Conservation (phyloP, 2,888 invertebrate genomes). For the Nycteola revayana region DNA sequence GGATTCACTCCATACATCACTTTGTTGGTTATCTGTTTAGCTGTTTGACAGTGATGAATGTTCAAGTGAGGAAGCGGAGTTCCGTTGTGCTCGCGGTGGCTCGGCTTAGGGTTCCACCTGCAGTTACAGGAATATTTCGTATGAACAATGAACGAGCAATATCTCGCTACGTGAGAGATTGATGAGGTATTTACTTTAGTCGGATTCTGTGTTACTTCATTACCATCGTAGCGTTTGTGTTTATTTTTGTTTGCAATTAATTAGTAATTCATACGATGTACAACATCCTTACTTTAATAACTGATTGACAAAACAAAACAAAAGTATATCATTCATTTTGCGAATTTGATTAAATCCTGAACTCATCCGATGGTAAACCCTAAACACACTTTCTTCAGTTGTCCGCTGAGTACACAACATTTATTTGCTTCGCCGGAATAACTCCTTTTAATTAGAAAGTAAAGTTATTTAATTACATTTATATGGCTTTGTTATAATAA, state of each 20-base stretch:
- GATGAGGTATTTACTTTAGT: slow-evolving; percentile 31
- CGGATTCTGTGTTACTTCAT: slow-evolving; percentile 24
- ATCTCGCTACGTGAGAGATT: slow-evolving; percentile 30
- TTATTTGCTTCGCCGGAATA: too few relatives aligned
- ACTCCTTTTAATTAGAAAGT: too few relatives aligned
- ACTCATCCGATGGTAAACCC: too few relatives aligned
- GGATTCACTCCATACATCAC: slow-evolving; percentile 66
- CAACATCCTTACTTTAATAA: too few relatives aligned
- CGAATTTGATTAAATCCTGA: too few relatives aligned
- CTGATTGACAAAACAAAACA: too few relatives aligned
- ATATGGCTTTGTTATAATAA: too few relatives aligned
- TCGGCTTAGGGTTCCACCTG: slow-evolving; percentile 37
- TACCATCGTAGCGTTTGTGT: slow-evolving; percentile 12
- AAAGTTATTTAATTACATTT: too few relatives aligned
- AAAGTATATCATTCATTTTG: too few relatives aligned
- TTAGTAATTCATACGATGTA: neutral
- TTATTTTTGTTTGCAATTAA: neutral
- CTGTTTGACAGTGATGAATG: slow-evolving; percentile 65
- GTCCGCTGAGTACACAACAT: too few relatives aligned
- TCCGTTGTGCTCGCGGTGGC: slow-evolving; percentile 32
- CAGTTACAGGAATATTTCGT: slow-evolving; percentile 37
- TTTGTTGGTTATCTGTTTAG: slow-evolving; percentile 67
- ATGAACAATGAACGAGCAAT: slow-evolving; percentile 43
- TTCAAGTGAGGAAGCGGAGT: slow-evolving; percentile 46
- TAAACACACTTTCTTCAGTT: too few relatives aligned